These are phyloP conservation scores for Sympetrum striolatum DNA, from an alignment of 2,888 invertebrate species.

Conservation along the genomic window DNA sequence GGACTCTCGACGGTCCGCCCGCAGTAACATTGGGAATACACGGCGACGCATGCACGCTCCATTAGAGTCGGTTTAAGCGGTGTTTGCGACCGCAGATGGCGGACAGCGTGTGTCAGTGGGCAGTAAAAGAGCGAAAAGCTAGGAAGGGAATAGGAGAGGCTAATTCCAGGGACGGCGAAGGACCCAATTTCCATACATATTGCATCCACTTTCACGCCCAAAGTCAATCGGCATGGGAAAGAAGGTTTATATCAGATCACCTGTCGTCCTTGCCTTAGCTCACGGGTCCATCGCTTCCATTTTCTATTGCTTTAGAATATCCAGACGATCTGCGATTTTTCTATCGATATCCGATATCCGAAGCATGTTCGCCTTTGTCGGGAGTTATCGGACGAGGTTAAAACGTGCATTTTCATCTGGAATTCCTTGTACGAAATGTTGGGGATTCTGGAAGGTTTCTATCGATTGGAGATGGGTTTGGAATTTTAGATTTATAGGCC, in stretches of 20 bases:
- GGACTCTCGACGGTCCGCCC: background rate
- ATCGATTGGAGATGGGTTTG: background rate
- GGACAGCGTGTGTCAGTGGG: background rate
- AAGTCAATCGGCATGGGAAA: background rate
- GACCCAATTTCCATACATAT: constrained; percentile 32
- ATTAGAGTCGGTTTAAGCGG: constrained; percentile 32
- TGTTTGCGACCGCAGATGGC: constrained; percentile 28
- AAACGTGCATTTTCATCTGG: background rate
- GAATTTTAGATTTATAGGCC: background rate
- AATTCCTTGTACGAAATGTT: background rate
- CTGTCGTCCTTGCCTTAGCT: background rate
- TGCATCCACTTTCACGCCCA: constrained; percentile 22
- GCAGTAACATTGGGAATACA: constrained; percentile 14
- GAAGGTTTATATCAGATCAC: background rate
- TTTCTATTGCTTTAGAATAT: background rate
- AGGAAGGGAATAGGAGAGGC: background rate
- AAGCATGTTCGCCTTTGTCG: background rate
- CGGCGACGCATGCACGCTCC: background rate
- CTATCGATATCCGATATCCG: background rate
- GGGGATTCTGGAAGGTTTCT: background rate
- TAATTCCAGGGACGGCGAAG: background rate
- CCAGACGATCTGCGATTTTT: background rate
- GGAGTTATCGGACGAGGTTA: background rate
- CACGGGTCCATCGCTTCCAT: background rate
- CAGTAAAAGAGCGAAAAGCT: background rate